Conservation (phyloP, 2,888 invertebrate species). For the Sesia bembeciformis region DNA sequence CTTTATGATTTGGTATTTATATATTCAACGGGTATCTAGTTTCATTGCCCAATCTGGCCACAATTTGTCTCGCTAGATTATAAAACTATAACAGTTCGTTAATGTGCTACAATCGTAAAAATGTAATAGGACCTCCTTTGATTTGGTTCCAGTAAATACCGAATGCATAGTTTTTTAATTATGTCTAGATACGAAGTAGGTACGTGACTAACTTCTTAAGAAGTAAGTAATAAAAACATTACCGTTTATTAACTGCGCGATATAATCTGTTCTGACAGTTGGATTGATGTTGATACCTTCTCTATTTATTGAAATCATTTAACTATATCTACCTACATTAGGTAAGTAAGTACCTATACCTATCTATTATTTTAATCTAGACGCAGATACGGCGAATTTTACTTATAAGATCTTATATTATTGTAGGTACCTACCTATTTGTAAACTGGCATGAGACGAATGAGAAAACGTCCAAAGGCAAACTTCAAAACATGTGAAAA, state of each 20-base stretch:
- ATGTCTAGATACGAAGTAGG: background rate
- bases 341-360: too few relatives aligned
- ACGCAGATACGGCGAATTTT: too few relatives aligned
- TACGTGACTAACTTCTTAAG: background rate
- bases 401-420: too few relatives aligned
- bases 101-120: slow-evolving; percentile 51
- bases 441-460: too few relatives aligned
- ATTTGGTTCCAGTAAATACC: slow-evolving; percentile 26
- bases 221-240: background rate
- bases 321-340: too few relatives aligned
- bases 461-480: too few relatives aligned
- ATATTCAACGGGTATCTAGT: slow-evolving; percentile 33
- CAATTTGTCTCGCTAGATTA: slow-evolving; percentile 66
- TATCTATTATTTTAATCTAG: too few relatives aligned
- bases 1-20: slow-evolving; percentile 51
- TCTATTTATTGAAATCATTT: too few relatives aligned
- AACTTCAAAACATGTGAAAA: too few relatives aligned
- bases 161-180: background rate
- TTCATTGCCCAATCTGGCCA: slow-evolving; percentile 38
- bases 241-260: background rate
- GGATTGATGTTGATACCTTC: background rate
- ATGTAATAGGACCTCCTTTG: slow-evolving; percentile 43
- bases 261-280: background rate
- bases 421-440: too few relatives aligned
- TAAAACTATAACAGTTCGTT: slow-evolving; percentile 47